These are phyloP conservation scores for Chymomyza amoena DNA, from an alignment of 2,888 invertebrate genomes.

Conservation along the genomic window DNA sequence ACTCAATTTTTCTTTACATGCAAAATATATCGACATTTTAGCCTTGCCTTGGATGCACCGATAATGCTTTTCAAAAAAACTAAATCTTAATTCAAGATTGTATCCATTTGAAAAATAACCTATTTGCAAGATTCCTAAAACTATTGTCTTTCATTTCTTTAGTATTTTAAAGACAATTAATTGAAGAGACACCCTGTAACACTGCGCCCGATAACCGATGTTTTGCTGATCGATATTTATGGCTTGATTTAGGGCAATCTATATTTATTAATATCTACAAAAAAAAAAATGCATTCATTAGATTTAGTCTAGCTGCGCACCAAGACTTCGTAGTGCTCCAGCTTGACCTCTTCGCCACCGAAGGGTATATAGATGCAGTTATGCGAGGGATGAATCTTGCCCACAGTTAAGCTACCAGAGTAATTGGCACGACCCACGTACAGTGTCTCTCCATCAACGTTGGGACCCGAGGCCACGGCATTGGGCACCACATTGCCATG, in stretches of 20 bases:
- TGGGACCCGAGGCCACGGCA: conserved; percentile 75
- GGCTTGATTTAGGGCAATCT: not conserved
- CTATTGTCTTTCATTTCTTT: no score
- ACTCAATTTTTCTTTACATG: no score
- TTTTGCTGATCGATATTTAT: not conserved
- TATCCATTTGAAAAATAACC: no score
- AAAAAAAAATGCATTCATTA: not conserved
- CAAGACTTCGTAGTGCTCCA: conserved; percentile 85
- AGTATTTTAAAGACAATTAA: no score
- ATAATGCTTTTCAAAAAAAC: no score
- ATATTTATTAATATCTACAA: not conserved
- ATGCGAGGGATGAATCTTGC: conserved; percentile 83
- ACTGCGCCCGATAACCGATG: not conserved
- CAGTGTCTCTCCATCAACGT: conserved; percentile 80
- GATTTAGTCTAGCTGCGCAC: conserved; percentile 71
- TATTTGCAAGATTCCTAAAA: no score
- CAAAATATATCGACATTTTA: no score
- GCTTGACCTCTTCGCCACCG: conserved; percentile 83
- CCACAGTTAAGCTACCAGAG: conserved; percentile 75
- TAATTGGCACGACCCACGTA: conserved; percentile 80
- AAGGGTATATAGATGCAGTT: conserved; percentile 84
- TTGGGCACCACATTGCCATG: conserved; percentile 55
- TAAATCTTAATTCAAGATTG: no score
- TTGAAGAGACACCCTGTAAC: no score
- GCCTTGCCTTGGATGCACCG: no score